Conservation (phyloP, 2,113 vertebrate species). For the Rhabdomys dilectus region DNA sequence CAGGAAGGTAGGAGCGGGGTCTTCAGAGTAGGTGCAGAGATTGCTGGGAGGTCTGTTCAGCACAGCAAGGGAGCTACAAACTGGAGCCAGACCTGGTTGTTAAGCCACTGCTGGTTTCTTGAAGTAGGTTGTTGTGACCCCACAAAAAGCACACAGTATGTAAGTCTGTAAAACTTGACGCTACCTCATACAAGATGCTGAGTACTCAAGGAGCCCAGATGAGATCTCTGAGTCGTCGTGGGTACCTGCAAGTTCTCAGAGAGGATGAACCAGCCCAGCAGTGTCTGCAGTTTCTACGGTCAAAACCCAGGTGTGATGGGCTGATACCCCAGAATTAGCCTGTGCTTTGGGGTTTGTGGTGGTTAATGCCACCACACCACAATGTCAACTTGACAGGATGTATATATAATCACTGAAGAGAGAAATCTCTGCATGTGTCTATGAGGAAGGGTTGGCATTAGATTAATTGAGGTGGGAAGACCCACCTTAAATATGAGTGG, state of each 20-base stretch:
- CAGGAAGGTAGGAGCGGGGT: not conserved
- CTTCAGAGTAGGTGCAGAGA: not conserved
- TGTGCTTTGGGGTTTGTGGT: not conserved
- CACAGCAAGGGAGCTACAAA: not conserved
- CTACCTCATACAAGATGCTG: not conserved
- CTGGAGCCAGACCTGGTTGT: not conserved
- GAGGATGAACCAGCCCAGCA: not conserved
- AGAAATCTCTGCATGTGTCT: not conserved
- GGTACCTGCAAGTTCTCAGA: not conserved
- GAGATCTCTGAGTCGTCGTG: not conserved
- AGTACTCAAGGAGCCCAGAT: not conserved
- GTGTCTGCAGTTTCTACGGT: not conserved
- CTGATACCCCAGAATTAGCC: not conserved
- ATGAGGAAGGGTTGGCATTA: not conserved
- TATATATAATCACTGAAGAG: not conserved
- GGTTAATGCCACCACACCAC: not conserved
- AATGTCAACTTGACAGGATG: not conserved
- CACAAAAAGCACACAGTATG: not conserved
- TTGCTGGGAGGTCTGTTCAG: not conserved
- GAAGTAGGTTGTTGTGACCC: slow-evolving; percentile 8
- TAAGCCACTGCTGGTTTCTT: not conserved
- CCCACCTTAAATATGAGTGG: not conserved
- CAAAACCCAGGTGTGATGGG: not conserved
- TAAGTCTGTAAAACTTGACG: not conserved
- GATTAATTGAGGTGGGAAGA: not conserved